Conservation (phyloP, 2,113 vertebrate genomes). For the Pangasianodon gigas region DNA sequence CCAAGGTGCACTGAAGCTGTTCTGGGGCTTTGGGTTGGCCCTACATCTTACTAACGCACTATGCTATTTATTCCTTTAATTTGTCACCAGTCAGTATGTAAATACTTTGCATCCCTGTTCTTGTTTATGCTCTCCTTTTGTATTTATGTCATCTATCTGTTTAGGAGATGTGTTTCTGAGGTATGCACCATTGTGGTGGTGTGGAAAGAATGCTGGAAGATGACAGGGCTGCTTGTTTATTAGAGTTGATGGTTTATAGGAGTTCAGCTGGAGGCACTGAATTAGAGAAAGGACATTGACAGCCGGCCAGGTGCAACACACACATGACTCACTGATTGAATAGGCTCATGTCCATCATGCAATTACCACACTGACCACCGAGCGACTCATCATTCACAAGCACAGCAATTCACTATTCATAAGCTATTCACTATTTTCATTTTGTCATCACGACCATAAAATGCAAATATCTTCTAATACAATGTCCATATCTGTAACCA, state of each 20-base stretch:
- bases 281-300: constrained; percentile 65
- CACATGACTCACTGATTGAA: constrained; percentile 28
- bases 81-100: background rate
- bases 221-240: constrained; percentile 81
- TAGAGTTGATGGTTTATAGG: constrained; percentile 73
- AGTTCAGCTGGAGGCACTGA: constrained; percentile 78
- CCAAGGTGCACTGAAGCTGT: background rate
- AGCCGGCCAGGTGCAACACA: constrained; percentile 59
- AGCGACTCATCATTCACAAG: constrained; percentile 33
- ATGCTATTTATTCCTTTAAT: background rate
- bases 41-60: background rate
- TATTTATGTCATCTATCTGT: constrained; percentile 39
- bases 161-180: constrained; percentile 41
- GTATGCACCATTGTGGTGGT: constrained; percentile 47
- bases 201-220: constrained; percentile 56
- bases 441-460: background rate
- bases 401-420: constrained; percentile 30
- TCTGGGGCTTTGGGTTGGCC: background rate
- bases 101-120: background rate
- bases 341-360: constrained; percentile 17
- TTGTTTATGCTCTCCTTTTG: background rate
- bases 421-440: constrained; percentile 8
- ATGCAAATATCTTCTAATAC: background rate
- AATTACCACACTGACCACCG: constrained; percentile 33
- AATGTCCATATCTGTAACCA: background rate